Percentiles rank a stretch among this genome's conserved stretches.
Conservation (phyloP, 2,113 vertebrate species). For the Tupaia chinensis region DNA sequence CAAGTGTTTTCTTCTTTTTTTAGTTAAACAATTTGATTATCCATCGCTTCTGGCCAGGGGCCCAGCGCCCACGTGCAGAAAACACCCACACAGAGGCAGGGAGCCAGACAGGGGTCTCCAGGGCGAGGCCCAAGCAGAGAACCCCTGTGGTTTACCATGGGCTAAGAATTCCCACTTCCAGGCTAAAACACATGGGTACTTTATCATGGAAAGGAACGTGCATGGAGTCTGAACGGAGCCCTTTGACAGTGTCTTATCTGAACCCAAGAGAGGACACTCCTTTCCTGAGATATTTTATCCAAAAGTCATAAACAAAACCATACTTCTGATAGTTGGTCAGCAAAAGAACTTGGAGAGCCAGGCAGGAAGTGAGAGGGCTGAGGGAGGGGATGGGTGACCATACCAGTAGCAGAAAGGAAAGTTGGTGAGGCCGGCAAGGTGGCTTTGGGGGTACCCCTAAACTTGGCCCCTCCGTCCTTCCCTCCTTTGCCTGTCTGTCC, state of each 20-base stretch:
- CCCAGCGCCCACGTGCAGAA: neutral
- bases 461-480: too few species aligned
- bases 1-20: neutral
- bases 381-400: neutral
- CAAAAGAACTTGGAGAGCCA: slow-evolving; percentile 52
- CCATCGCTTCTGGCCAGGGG: neutral
- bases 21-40: neutral
- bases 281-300: slow-evolving; percentile 73
- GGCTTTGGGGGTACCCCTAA: too few species aligned
- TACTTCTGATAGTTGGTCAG: slow-evolving; percentile 57
- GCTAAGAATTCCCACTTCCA: slow-evolving; percentile 67
- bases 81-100: neutral
- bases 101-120: neutral
- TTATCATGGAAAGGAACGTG: slow-evolving; percentile 65
- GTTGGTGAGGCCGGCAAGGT: fast-evolving
- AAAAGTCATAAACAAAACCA: slow-evolving; percentile 68
- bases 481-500: neutral
- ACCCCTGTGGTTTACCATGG: slow-evolving; percentile 63
- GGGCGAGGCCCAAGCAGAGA: slow-evolving; percentile 39
- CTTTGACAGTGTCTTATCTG: slow-evolving; percentile 11
- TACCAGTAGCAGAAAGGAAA: fast-evolving
- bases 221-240: fast-evolving
- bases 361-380: slow-evolving; percentile 8
- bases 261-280: slow-evolving; percentile 39
- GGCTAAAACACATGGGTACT: slow-evolving; percentile 4